Conservation (phyloP, 2,797 vertebrate genomes). For the Mus caroli region DNA sequence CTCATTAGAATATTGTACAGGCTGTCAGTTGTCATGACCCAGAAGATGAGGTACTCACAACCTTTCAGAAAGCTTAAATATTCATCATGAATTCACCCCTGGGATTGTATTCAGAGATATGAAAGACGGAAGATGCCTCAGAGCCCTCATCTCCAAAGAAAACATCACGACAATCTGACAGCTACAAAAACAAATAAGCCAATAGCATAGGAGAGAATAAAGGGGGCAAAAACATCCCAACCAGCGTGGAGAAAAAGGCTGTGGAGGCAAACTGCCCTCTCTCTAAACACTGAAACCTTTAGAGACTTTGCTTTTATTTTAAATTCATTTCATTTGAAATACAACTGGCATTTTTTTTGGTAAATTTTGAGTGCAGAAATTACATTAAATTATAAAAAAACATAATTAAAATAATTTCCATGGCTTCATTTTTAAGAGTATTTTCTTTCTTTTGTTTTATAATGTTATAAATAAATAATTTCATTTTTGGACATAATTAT, state of each 20-base stretch:
- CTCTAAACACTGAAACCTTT: background rate
- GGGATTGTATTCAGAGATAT: background rate
- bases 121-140: slow-evolving; percentile 29
- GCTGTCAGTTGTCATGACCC: slow-evolving; percentile 63
- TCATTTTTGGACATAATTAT: slow-evolving; percentile 43
- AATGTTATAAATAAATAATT: slow-evolving; percentile 23
- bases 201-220: background rate
- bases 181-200: slow-evolving; percentile 23
- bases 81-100: slow-evolving; percentile 44
- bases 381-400: slow-evolving; percentile 47
- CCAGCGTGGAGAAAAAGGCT: background rate
- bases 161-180: slow-evolving; percentile 34
- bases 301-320: background rate
- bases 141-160: background rate
- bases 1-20: slow-evolving; percentile 18
- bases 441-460: slow-evolving; percentile 54
- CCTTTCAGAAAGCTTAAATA: slow-evolving; percentile 62
- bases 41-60: slow-evolving; percentile 13
- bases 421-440: slow-evolving; percentile 4
- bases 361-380: background rate
- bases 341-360: background rate
- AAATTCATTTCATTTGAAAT: slow-evolving; percentile 26
- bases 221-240: background rate
- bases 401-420: slow-evolving; percentile 20
- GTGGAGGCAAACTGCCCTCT: background rate